phyloP scores from a whole-genome alignment of 2,113 vertebrate genomes.

The Semnornis frantzii region DNA sequence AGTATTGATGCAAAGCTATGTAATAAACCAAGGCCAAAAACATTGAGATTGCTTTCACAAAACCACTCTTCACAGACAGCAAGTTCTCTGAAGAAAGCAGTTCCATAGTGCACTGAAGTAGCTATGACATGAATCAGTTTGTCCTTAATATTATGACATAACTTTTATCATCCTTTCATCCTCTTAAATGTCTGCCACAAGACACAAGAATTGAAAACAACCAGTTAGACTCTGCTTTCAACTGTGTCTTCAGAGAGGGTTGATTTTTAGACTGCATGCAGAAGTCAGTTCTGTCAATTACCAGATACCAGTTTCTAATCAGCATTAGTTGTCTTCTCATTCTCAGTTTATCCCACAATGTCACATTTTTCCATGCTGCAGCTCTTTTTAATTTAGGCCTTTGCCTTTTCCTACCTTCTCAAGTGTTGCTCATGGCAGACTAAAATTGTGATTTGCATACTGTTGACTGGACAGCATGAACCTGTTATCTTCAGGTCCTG shows the following conservation, averaged over 20 bases:
- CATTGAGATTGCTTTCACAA: neutral
- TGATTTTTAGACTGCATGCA: neutral
- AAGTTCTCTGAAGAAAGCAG: neutral
- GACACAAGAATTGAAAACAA: neutral
- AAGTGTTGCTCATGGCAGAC: neutral
- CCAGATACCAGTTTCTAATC: neutral
- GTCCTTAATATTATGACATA: neutral
- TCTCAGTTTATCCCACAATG: neutral
- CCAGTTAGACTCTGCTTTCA: neutral
- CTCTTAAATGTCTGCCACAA: neutral
- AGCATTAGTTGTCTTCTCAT: neutral
- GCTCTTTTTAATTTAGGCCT: neutral
- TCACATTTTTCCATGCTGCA: neutral
- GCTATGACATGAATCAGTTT: neutral
- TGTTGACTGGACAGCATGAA: neutral
- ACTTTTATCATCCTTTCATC: neutral
- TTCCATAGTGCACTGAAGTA: neutral
- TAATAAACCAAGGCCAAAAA: constrained; percentile 2
- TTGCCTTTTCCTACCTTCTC: neutral
- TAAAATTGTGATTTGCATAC: neutral
- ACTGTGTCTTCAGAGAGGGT: neutral
- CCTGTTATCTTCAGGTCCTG: neutral
- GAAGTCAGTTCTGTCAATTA: neutral
- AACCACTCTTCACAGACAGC: neutral
- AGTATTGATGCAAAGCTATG: neutral